phyloP scores from a whole-genome alignment of 1,140 invertebrate species.

The Lordiphosa mommai region DNA sequence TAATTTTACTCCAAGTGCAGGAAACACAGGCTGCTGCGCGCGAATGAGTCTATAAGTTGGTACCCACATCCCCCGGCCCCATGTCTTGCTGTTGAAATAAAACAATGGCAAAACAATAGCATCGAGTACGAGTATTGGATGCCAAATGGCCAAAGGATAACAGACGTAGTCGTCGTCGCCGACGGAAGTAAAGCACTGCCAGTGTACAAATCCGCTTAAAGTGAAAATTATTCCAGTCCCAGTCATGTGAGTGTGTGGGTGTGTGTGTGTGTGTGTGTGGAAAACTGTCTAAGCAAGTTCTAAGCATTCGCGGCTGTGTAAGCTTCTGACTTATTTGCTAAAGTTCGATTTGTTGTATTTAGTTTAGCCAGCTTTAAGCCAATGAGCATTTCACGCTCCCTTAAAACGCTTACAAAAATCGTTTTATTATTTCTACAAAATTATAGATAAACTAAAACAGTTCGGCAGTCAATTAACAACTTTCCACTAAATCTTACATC shows the following conservation, averaged over 20 bases:
- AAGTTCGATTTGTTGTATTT: constrained; percentile 44
- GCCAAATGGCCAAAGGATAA: constrained; percentile 51
- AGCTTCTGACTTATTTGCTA: constrained; percentile 71
- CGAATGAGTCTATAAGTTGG: constrained; percentile 72
- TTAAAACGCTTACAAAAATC: neutral
- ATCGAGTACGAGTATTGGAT: constrained; percentile 45
- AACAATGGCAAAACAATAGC: constrained; percentile 69
- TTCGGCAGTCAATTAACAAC: no score
- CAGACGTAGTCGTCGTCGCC: constrained; percentile 16
- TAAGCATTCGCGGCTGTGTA: constrained; percentile 59
- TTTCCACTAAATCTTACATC: no score
- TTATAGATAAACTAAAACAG: no score
- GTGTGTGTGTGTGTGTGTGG: neutral
- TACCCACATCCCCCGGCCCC: neutral
- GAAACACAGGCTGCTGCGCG: constrained; percentile 64
- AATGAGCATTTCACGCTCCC: constrained; percentile 6
- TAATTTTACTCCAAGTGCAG: constrained; percentile 50
- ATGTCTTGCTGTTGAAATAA: constrained; percentile 59
- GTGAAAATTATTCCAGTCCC: constrained; percentile 69
- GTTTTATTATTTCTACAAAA: no score
- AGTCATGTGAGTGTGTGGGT: constrained; percentile 8
- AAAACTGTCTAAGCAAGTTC: constrained; percentile 7
- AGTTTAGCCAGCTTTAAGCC: neutral
- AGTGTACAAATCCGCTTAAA: constrained; percentile 78
- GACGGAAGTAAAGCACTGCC: constrained; percentile 69